Conservation (phyloP, 2,888 invertebrate genomes). For the Hemaris fuciformis region DNA sequence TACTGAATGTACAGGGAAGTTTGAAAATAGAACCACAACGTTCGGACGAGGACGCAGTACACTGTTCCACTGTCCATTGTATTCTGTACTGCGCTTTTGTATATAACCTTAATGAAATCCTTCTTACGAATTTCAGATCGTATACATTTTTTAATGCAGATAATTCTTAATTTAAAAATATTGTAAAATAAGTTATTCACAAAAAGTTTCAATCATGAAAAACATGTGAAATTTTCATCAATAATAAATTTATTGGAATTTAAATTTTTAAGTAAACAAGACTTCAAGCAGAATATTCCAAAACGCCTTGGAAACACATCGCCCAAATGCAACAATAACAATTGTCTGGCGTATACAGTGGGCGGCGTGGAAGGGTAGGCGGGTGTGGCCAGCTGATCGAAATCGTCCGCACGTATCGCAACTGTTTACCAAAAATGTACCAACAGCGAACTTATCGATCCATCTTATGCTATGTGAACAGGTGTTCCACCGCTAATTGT, state of each 20-base stretch:
- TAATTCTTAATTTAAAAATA: background rate
- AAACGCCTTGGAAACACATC: background rate
- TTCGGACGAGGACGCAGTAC: background rate
- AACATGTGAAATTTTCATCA: background rate
- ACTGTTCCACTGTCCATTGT: conserved; percentile 1
- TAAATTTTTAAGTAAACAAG: background rate
- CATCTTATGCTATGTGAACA: conserved; percentile 44
- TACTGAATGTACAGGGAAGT: conserved; percentile 56
- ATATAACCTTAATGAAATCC: background rate
- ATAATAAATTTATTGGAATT: background rate
- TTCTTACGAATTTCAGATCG: no score
- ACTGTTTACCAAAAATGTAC: conserved; percentile 56
- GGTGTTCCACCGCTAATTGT: conserved; percentile 46
- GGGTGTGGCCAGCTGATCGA: conserved; percentile 74
- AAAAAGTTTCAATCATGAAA: background rate
- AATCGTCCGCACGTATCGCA: conserved; percentile 50
- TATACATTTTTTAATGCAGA: no score
- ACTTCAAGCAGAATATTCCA: background rate
- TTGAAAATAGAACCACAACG: conserved; percentile 56
- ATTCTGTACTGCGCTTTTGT: background rate
- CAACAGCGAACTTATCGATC: conserved; percentile 53
- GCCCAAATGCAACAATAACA: background rate
- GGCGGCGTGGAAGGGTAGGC: conserved; percentile 19
- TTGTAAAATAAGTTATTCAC: background rate
- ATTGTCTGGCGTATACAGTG: background rate